Conservation (phyloP, 1,140 invertebrate species). For the Pachypsylla venusta region DNA sequence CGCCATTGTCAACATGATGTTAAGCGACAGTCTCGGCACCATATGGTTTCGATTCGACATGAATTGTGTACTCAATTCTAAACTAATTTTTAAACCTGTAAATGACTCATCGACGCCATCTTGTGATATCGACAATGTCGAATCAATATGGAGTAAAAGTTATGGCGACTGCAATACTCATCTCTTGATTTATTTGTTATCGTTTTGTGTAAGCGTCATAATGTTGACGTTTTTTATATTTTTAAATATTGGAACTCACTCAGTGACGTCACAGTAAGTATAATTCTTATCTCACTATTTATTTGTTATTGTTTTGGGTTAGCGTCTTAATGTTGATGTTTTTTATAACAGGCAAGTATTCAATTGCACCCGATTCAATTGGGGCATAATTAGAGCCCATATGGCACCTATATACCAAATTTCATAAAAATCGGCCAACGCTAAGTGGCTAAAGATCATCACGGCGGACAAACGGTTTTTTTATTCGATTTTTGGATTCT, state of each 20-base stretch:
- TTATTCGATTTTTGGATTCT: too few species aligned
- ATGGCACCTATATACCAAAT: too few species aligned
- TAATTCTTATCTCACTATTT: too few species aligned
- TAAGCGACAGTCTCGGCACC: background rate
- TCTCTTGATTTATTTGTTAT: background rate
- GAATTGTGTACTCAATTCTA: background rate
- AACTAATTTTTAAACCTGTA: background rate
- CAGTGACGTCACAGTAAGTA: background rate
- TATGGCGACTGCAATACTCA: background rate
- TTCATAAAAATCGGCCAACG: too few species aligned
- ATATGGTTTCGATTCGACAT: background rate
- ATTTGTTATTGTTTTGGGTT: too few species aligned
- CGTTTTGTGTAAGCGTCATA: background rate
- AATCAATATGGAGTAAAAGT: background rate
- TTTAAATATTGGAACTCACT: background rate
- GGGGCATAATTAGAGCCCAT: too few species aligned
- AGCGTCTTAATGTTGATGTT: too few species aligned
- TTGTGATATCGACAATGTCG: background rate
- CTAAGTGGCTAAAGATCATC: too few species aligned
- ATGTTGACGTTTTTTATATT: conserved; percentile 1
- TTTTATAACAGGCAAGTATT: too few species aligned
- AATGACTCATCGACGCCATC: background rate
- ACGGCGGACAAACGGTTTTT: too few species aligned
- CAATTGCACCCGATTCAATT: too few species aligned
- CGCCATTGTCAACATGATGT: background rate